Conservation (phyloP, 2,888 invertebrate genomes). For the Ariolimax columbianus region DNA sequence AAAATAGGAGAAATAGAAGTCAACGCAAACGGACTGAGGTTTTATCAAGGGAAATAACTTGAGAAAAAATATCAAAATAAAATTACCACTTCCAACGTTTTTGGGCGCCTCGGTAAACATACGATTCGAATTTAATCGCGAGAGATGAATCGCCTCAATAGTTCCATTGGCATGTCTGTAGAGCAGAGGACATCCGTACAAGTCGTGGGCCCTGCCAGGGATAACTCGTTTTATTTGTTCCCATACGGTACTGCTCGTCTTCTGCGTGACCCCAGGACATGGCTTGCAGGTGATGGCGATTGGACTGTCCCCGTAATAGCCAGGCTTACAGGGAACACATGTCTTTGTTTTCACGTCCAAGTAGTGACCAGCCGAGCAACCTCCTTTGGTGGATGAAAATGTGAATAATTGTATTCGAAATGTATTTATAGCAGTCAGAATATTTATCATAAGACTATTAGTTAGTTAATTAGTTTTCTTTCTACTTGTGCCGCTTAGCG, state of each 20-base stretch:
- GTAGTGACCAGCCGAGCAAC: conserved; percentile 34
- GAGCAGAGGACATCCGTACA: background rate
- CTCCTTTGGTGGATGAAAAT: conserved; percentile 12
- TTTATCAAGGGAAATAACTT: no score
- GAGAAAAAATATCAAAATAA: no score
- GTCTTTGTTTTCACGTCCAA: background rate
- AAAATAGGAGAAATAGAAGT: no score
- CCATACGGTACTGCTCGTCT: background rate
- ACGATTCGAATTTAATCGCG: no score
- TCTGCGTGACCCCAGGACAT: conserved; percentile 1
- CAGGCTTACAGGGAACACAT: conserved; percentile 26
- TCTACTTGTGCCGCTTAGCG: no score
- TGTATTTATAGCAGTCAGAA: no score
- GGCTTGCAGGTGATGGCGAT: background rate
- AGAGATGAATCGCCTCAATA: background rate
- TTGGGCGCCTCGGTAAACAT: no score
- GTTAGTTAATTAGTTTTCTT: no score
- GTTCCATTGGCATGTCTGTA: background rate
- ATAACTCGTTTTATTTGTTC: background rate
- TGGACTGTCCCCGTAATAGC: conserved; percentile 8
- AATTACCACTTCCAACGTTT: no score
- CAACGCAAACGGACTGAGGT: no score
- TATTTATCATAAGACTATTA: no score
- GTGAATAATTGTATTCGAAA: background rate
- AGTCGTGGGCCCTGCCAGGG: background rate